Conservation (phyloP, 2,113 vertebrate genomes). For the Tachycineta bicolor region DNA sequence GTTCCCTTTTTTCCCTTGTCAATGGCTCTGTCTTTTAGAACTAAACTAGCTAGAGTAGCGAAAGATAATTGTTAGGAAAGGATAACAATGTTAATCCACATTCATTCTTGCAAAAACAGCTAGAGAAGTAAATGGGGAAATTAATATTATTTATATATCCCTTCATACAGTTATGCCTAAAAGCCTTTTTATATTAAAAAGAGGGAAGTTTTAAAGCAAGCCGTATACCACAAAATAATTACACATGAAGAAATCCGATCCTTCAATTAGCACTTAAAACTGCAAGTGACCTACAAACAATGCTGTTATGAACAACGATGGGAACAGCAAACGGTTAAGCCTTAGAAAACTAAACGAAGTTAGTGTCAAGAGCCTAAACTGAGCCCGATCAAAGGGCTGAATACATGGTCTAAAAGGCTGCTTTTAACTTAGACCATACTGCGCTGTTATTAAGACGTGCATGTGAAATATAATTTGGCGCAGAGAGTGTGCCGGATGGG, state of each 20-base stretch:
- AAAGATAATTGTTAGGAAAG: slow-evolving; percentile 85
- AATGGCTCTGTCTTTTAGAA: slow-evolving; percentile 83
- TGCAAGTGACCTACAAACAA: slow-evolving; percentile 73
- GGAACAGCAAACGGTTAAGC: slow-evolving; percentile 63
- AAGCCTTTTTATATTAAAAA: slow-evolving; percentile 44
- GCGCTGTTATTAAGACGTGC: slow-evolving; percentile 30
- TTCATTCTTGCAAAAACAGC: slow-evolving; percentile 82
- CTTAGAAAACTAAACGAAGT: slow-evolving; percentile 43
- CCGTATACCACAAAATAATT: slow-evolving; percentile 55
- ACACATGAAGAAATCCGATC: slow-evolving; percentile 67
- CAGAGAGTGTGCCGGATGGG: slow-evolving; percentile 21
- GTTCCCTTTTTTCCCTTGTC: slow-evolving; percentile 80
- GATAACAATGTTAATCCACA: slow-evolving; percentile 84
- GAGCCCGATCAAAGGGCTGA: slow-evolving; percentile 16
- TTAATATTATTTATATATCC: slow-evolving; percentile 75
- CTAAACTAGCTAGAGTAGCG: slow-evolving; percentile 84
- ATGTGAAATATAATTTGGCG: slow-evolving; percentile 39
- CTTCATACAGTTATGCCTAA: slow-evolving; percentile 36
- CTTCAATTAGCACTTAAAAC: slow-evolving; percentile 78
- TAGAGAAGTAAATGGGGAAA: slow-evolving; percentile 78
- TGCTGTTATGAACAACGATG: slow-evolving; percentile 58
- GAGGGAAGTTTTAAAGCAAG: slow-evolving; percentile 64
- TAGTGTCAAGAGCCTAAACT: slow-evolving; percentile 55
- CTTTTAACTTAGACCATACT: slow-evolving; percentile 67
- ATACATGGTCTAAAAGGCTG: slow-evolving; percentile 50